Base-by-base conservation (phyloP, 2,797 vertebrate species). In the Tenualosa ilisha region DNA sequence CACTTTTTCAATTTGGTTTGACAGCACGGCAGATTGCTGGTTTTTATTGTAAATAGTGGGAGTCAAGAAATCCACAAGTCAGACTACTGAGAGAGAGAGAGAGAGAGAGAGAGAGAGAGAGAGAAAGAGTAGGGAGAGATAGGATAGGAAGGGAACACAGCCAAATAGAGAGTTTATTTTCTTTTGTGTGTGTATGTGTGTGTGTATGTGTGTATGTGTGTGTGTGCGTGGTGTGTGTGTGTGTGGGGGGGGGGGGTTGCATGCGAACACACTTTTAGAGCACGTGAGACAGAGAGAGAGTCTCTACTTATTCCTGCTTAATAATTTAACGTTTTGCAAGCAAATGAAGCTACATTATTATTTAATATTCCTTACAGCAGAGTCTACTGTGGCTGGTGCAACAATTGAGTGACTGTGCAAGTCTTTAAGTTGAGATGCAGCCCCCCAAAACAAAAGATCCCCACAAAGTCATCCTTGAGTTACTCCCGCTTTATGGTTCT, bases 271-370 rank as follows among this genome's bases (percentile, higher is more conserved):
- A 56, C 54, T 56, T 63, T 63, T 63, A 15, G 2, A 37, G 59
- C 8, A 2, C 4, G 63, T 13, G 63, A 31, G 26, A 37, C 2
- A 68, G 12, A 68, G 63, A 68, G 26, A 20, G 37, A 40, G 68
- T 75, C 86, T 81, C 46, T 83, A 85, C 86, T 87, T 86, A 88
- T 82, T 88, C 86, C 65, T 81, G 61, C 84, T 87, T 91, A 84
- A 91, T 88, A 85, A 89, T 85, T 85, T 65, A 86, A 53, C 63
- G 24, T 85, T 88, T 88, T 51, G 81, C 61, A 53, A 50, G 9
- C 83, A 86, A 89, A 86, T 26, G 81, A 86, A 86, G 82, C 84
- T 86, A 83, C 63, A 81, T 86, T 82, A 86, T 88, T 82, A 86
- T 88, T 82, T 85, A 79, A 86, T 86, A 85, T 87, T 87, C 87